A percentile compares a stretch with the other conserved stretches of the same genome.
Conservation (phyloP, 2,113 vertebrate genomes). For the Chionomys nivalis region DNA sequence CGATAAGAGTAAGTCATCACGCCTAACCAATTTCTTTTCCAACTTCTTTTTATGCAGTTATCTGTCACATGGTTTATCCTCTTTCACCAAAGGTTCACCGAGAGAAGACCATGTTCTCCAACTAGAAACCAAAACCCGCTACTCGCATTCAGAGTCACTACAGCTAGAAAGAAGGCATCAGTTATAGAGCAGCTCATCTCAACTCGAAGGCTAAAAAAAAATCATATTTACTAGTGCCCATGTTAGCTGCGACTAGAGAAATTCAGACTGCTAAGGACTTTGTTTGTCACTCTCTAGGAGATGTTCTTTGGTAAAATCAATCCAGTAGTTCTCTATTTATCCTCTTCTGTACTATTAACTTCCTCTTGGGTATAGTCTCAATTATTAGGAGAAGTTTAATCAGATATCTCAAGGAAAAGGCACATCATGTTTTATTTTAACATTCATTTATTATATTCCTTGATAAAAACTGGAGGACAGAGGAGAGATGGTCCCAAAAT, state of each 20-base stretch:
- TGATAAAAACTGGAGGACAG: background rate
- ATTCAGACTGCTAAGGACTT: background rate
- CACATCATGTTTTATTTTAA: background rate
- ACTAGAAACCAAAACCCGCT: background rate
- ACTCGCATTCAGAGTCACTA: background rate
- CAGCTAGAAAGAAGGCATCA: background rate
- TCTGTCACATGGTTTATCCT: background rate
- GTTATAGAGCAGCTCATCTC: background rate
- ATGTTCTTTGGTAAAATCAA: background rate
- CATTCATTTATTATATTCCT: no score
- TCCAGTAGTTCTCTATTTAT: background rate
- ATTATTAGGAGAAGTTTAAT: background rate
- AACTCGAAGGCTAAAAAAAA: background rate
- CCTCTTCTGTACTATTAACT: background rate
- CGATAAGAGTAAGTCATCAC: background rate
- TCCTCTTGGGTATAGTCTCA: background rate
- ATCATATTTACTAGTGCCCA: background rate
- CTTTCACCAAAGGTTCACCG: background rate
- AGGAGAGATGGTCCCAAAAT: background rate
- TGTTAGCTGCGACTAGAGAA: background rate
- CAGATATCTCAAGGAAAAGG: background rate
- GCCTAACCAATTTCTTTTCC: background rate
- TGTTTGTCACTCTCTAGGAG: background rate
- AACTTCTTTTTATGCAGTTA: background rate
- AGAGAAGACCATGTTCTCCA: background rate